Base-by-base conservation (phyloP, 2,113 vertebrate genomes). In the Prunella himalayana region DNA sequence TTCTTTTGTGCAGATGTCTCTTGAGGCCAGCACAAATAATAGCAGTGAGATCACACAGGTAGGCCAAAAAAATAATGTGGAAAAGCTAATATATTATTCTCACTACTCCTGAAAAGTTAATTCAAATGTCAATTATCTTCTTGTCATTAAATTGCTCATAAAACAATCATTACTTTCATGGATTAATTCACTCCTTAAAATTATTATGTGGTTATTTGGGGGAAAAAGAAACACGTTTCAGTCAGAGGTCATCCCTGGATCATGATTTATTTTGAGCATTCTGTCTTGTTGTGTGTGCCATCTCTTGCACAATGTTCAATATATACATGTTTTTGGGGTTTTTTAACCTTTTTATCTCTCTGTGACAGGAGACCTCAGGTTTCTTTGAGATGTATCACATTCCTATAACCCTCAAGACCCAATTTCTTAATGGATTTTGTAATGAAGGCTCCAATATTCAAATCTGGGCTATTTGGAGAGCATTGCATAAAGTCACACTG, bases 301-400 rank as follows among this genome's bases (percentile, higher is more conserved):
- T 27, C 25, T 41, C 28, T 23, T 47, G 45, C 39, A 42, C 5
- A 19, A 7, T 17, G 16, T 11, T 70, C 25, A 44, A 37, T 6
- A 27, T 3, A 14, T 3, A 27, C 0, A 0, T 9, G 5, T 0
- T 66, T 76, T 6, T 1, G 11, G 17, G 3, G 2, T 16, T 5
- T 10, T 63, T 72, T 64, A 15, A 9, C 5, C 10, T 42, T 82
- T 70, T 53, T 37, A 9, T 82, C 9, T 50, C 54, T 24, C 28
- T 14, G 10, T 45, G 59, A 20, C 37, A 15, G 15, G 9, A 95
- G 2, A 44, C 9, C 13, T 81, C 27, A 19, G 17, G 13, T 35
- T 86, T 54, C 51, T 86, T 39, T n/a, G 68, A 70, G 51, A 39
- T n/a, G 5, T 3, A 23, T 9, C 66, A 7, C n/a, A 10, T 65